These are phyloP conservation scores for Drosophila punjabiensis DNA, from an alignment of 1,140 invertebrate species.

Conservation along the genomic window DNA sequence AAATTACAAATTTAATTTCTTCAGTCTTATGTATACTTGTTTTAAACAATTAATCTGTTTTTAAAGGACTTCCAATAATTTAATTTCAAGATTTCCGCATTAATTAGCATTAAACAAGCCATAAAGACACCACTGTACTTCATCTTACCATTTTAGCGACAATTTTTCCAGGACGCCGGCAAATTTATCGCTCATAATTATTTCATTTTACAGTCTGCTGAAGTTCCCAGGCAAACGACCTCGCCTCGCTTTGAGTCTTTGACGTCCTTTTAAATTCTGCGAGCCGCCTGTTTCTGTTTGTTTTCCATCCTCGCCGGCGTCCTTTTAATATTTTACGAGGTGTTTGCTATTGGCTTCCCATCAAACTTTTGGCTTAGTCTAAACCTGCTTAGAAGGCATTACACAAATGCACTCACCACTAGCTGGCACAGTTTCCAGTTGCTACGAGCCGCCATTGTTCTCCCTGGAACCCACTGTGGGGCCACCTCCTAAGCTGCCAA, in stretches of 20 bases:
- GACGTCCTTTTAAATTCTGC: constrained; percentile 44
- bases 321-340: constrained; percentile 49
- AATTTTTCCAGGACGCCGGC: constrained; percentile 63
- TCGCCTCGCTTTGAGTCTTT: constrained; percentile 31
- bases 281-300: constrained; percentile 42
- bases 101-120: not conserved
- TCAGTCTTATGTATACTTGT: not conserved
- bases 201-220: constrained; percentile 83
- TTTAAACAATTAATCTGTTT: not conserved
- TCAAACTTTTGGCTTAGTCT: constrained; percentile 40
- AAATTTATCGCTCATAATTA: constrained; percentile 81
- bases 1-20: not conserved
- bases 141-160: constrained; percentile 50
- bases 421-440: constrained; percentile 69
- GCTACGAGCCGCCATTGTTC: constrained; percentile 48
- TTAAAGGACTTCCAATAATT: not conserved
- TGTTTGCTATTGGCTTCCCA: constrained; percentile 60
- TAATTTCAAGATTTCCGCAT: too few species aligned
- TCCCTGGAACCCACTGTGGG: not conserved
- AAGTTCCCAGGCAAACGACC: constrained; percentile 77
- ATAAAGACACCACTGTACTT: not conserved
- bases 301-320: constrained; percentile 10
- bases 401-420: constrained; percentile 72
- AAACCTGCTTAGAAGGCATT: constrained; percentile 76
- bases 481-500: not conserved